Evolutionary conservation across 2,113 vertebrate species (phyloP).

Genomic region (Oenanthe oenanthe): DNA sequence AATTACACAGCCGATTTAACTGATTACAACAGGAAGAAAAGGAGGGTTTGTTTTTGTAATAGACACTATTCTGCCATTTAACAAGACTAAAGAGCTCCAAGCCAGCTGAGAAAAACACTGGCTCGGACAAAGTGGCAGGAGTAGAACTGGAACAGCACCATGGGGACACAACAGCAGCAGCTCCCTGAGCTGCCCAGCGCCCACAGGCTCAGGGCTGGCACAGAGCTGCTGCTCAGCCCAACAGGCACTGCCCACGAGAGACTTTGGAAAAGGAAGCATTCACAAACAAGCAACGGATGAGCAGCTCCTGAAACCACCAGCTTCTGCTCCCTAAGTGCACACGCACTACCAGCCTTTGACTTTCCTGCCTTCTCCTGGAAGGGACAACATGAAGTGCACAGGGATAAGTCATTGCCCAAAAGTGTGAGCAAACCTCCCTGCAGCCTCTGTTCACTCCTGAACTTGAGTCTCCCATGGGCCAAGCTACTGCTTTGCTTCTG

Average conservation of each 20-base stretch:
- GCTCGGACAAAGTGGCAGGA: neutral
- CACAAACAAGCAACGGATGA: no score
- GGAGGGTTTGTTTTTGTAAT: neutral
- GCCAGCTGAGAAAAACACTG: neutral
- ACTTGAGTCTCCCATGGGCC: fast-evolving
- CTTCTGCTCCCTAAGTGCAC: neutral
- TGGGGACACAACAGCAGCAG: neutral
- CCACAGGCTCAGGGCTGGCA: neutral
- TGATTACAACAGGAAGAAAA: conserved; percentile 12
- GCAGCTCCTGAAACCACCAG: no score
- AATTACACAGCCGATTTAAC: conserved; percentile 46
- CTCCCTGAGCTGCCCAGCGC: neutral
- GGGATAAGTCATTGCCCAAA: neutral
- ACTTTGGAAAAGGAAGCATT: no score
- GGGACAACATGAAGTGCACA: fast-evolving
- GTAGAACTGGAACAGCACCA: neutral
- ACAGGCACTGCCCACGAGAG: neutral
- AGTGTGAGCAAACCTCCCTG: fast-evolving
- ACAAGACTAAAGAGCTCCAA: neutral
- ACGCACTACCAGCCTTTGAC: fast-evolving
- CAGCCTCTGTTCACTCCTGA: neutral
- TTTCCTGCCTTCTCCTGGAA: neutral
- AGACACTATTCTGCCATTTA: neutral
- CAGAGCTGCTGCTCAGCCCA: fast-evolving
- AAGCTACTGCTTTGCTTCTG: fast-evolving